phyloP scores from a whole-genome alignment of 1,140 invertebrate genomes.

The Intoshia linei region DNA sequence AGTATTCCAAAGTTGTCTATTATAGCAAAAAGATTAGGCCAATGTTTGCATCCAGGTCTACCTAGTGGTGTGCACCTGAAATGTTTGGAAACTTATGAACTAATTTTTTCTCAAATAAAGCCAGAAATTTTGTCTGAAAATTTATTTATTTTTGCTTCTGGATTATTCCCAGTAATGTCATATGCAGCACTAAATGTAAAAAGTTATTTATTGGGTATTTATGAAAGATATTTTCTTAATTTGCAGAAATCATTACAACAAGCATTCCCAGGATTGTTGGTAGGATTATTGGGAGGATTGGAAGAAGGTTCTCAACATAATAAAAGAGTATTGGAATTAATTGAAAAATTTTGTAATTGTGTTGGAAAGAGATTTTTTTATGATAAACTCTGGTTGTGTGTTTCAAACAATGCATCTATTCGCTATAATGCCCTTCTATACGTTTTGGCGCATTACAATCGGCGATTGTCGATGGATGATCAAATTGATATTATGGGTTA shows the following conservation, averaged over 20 bases:
- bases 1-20: conserved; percentile 57
- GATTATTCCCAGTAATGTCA: conserved; percentile 52
- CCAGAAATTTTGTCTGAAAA: not conserved
- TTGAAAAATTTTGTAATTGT: conserved; percentile 50
- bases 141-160: conserved; percentile 21
- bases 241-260: conserved; percentile 43
- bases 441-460: conserved; percentile 45
- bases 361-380: conserved; percentile 34
- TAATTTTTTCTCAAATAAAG: conserved; percentile 32
- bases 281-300: conserved; percentile 48
- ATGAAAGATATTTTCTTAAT: conserved; percentile 61
- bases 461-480: conserved; percentile 42
- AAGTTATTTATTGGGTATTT: conserved; percentile 44
- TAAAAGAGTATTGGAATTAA: no score
- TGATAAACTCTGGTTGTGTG: conserved; percentile 47
- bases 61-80: conserved; percentile 60
- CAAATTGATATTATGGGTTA: conserved; percentile 52
- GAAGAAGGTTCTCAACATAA: conserved; percentile 61
- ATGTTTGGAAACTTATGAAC: conserved; percentile 61
- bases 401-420: conserved; percentile 44
- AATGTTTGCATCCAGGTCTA: conserved; percentile 67
- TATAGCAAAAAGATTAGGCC: conserved; percentile 58
- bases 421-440: conserved; percentile 47
- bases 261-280: conserved; percentile 49
- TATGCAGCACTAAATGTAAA: conserved; percentile 54